Evolutionary conservation across 2,888 invertebrate species (phyloP), one percentile per base, ranked within the genome.

Genomic region (Ennomos fuscantarius): DNA sequence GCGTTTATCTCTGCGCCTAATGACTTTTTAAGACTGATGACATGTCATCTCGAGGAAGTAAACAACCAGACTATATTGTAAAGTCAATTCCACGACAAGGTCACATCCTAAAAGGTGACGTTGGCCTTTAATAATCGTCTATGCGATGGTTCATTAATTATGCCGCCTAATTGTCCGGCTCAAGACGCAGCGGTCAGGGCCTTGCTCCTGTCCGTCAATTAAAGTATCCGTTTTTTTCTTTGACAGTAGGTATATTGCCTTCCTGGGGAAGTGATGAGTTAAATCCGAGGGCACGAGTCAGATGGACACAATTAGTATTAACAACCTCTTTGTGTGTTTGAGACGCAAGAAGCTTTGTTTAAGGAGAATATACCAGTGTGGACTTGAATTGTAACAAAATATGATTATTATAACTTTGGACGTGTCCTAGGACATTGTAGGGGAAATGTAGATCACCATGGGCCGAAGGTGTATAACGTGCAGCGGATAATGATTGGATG

Each of bases 221-320:
- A 89, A 79, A 80, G 82, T 87, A 86, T 91, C 90, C 91, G 91
- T 82, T 84, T 87, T 89, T 89, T 87, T 87, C 81, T 84, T 80
- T 73, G 71, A 74, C 77, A 79, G 81, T 24, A 24, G 24, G 24
- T 78, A 89, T 84, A 87, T 87, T 87, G 83, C 82, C 77, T 83
- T 78, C 78, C 80, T 74, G 75, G 73, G 73, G 78, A 79, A 76
- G 73, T 74, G 79, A 81, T 82, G 85, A 87, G 79, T 86, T 84
- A 83, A 81, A 76, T 64, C 65, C 75, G 79, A 84, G 80, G 79
- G 79, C 85, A 84, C 79, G 81, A 83, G 84, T 76, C 74, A 46
- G 49, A 36, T 45, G 15, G 69, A 66, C 62, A 62, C 74, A 78
- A 82, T 82, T 79, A 81, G 72, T 62, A 48, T 58, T 40, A 53